phyloP scores from a whole-genome alignment of 1,140 invertebrate genomes.

The Aphaenogaster ashmeadi region DNA sequence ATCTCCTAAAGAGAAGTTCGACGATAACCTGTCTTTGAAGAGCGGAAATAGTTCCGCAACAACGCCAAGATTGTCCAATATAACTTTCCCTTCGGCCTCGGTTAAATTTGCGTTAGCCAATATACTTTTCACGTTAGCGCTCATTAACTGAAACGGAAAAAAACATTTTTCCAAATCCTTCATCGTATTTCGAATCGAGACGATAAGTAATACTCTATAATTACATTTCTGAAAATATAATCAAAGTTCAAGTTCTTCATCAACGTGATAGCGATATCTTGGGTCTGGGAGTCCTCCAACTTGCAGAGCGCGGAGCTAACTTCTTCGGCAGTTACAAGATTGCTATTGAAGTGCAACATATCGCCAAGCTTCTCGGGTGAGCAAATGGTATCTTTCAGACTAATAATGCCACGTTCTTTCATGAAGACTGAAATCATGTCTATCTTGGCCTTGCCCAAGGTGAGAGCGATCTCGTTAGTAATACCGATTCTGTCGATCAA shows the following conservation, averaged over 20 bases:
- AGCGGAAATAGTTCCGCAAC: conserved; percentile 85
- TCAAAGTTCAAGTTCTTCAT: conserved; percentile 87
- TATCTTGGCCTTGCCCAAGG: conserved; percentile 80
- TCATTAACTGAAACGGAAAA: conserved; percentile 80
- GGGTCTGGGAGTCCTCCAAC: conserved; percentile 82
- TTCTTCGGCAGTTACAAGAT: conserved; percentile 79
- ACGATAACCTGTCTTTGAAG: conserved; percentile 83
- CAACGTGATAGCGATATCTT: conserved; percentile 84
- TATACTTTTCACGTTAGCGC: conserved; percentile 85
- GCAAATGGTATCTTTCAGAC: conserved; percentile 83
- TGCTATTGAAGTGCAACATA: conserved; percentile 80
- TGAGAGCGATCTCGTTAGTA: conserved; percentile 73
- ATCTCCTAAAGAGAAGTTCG: conserved; percentile 52
- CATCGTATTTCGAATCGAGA: not conserved
- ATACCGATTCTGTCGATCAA: conserved; percentile 80
- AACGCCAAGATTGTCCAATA: conserved; percentile 85
- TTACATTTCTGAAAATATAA: conserved; percentile 87
- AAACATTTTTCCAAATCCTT: not conserved
- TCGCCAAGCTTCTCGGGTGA: conserved; percentile 80
- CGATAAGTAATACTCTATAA: conserved; percentile 11
- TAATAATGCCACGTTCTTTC: conserved; percentile 79
- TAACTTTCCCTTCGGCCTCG: conserved; percentile 83
- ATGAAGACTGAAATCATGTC: conserved; percentile 84
- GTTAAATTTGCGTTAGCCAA: conserved; percentile 87
- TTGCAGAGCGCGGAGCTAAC: conserved; percentile 86